phyloP scores from a whole-genome alignment of 2,113 vertebrate genomes.

The Ochotona curzoniae region DNA sequence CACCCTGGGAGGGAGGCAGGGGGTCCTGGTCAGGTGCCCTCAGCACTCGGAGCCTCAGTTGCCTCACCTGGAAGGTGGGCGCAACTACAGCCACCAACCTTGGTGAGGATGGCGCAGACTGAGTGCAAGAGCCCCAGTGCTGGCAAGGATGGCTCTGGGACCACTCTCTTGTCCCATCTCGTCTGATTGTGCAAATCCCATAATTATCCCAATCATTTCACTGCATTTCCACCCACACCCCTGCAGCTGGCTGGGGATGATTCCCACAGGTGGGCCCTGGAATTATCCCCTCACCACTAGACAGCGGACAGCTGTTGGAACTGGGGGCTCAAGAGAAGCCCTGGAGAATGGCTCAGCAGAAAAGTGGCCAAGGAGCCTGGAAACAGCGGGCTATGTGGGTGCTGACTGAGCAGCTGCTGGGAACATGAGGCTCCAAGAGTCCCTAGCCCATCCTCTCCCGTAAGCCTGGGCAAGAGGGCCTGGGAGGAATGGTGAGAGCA shows the following conservation, averaged over 20 bases:
- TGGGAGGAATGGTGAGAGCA: rapidly evolving
- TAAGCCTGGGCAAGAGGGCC: rapidly evolving
- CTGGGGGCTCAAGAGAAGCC: neutral
- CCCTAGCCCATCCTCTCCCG: neutral
- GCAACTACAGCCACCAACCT: rapidly evolving
- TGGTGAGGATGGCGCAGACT: rapidly evolving
- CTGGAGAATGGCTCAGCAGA: neutral
- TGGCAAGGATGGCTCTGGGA: neutral
- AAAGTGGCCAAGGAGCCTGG: neutral
- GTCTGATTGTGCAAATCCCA: neutral
- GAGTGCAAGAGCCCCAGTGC: neutral
- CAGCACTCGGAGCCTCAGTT: neutral
- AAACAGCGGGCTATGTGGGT: neutral
- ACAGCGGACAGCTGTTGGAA: neutral
- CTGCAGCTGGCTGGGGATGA: rapidly evolving
- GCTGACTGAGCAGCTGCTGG: neutral
- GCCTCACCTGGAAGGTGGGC: neutral
- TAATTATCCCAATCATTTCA: rapidly evolving
- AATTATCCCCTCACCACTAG: rapidly evolving
- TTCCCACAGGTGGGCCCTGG: neutral
- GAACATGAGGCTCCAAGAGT: rapidly evolving
- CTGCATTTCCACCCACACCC: rapidly evolving
- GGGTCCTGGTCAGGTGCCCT: neutral
- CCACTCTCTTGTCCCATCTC: rapidly evolving
- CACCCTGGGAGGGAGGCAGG: too few relatives aligned